These are phyloP conservation scores for Bombyx mori DNA, from an alignment of 1,140 invertebrate genomes.

Conservation along the genomic window ASM3026992v2 NC_085132.1:4890001-4890500, in stretches of 20 bases:
- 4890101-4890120: slow-evolving; percentile 43
- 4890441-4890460: slow-evolving; percentile 66
- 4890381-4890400: not conserved
- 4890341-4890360: not conserved
- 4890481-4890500: slow-evolving; percentile 33
- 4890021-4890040: slow-evolving; percentile 13
- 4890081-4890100: slow-evolving; percentile 64
- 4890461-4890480: slow-evolving; percentile 44
- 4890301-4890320: not conserved
- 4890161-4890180: slow-evolving; percentile 33
- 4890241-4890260: too few relatives aligned
- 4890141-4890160: slow-evolving; percentile 44
- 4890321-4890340: not conserved
- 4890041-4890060: slow-evolving; percentile 50
- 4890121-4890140: slow-evolving; percentile 44
- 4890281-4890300: slow-evolving; percentile 5
- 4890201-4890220: slow-evolving; percentile 28
- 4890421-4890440: slow-evolving; percentile 69
- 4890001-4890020: not conserved
- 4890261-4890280: slow-evolving; percentile 10
- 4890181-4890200: slow-evolving; percentile 28
- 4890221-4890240: not conserved
- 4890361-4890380: not conserved
- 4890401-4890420: slow-evolving; percentile 37
- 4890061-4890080: slow-evolving; percentile 34